Conservation (phyloP, 1,140 invertebrate species). For the Drosophila yakuba region DNA sequence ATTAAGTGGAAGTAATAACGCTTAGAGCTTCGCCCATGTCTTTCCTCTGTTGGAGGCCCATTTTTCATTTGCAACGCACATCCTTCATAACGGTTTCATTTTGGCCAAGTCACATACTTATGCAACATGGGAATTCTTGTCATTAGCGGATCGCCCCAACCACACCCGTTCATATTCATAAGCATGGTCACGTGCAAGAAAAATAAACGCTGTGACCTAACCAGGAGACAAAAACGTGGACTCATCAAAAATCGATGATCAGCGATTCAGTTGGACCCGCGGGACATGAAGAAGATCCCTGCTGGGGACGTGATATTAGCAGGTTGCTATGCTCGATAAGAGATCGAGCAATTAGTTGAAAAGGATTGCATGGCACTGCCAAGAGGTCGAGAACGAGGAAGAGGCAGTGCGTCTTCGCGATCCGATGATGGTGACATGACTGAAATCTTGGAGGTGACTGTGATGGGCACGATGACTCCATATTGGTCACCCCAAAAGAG, state of each 20-base stretch:
- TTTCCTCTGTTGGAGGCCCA: slow-evolving; percentile 20
- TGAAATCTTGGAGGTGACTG: slow-evolving; percentile 27
- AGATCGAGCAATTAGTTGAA: slow-evolving; percentile 64
- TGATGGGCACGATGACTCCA: slow-evolving; percentile 66
- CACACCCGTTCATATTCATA: slow-evolving; percentile 4
- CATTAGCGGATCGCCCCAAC: slow-evolving; percentile 42
- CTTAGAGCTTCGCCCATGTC: background rate
- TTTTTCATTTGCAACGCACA: slow-evolving; percentile 57
- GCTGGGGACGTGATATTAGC: slow-evolving; percentile 43
- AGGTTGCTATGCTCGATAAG: slow-evolving; percentile 49
- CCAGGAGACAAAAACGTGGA: slow-evolving; percentile 64
- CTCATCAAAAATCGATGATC: slow-evolving; percentile 53
- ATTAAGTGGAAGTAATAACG: slow-evolving; percentile 45
- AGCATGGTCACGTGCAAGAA: slow-evolving; percentile 39
- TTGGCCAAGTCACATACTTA: slow-evolving; percentile 13
- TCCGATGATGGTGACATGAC: slow-evolving; percentile 23
- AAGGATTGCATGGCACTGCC: slow-evolving; percentile 19
- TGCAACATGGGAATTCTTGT: slow-evolving; percentile 64
- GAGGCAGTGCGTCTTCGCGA: slow-evolving; percentile 50
- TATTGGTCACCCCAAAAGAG: slow-evolving; percentile 41
- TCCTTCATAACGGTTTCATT: slow-evolving; percentile 40
- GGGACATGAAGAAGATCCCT: slow-evolving; percentile 36
- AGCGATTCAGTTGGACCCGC: slow-evolving; percentile 33
- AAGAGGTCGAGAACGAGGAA: background rate
- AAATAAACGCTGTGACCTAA: slow-evolving; percentile 61